These are phyloP conservation scores for Tachina grossa DNA, from an alignment of 2,888 invertebrate species.

Conservation along the genomic window DNA sequence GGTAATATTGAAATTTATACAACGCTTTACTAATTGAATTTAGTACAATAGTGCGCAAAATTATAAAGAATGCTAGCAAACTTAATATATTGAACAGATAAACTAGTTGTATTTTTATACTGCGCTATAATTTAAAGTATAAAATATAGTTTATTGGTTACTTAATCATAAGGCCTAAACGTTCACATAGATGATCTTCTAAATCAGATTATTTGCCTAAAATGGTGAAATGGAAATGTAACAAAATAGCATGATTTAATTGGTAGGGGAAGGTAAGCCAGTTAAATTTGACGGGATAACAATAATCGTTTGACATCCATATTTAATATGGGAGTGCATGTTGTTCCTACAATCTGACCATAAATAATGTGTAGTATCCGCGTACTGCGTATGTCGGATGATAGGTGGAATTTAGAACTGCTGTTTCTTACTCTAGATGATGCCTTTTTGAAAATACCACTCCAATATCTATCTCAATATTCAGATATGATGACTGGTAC, in stretches of 20 bases:
- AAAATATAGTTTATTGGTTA: constrained; percentile 46
- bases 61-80: constrained; percentile 3
- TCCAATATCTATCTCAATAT: too few species aligned
- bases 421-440: too few species aligned
- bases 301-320: too few species aligned
- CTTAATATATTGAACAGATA: neutral
- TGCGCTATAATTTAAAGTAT: constrained; percentile 17
- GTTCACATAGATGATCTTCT: constrained; percentile 54
- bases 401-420: too few species aligned
- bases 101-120: constrained; percentile 39
- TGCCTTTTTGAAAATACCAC: too few species aligned
- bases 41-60: constrained; percentile 28
- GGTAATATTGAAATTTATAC: constrained; percentile 45
- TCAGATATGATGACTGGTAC: too few species aligned
- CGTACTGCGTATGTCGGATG: too few species aligned
- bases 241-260: neutral
- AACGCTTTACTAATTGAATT: constrained; percentile 52
- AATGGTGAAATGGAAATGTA: constrained; percentile 14
- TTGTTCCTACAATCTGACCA: too few species aligned
- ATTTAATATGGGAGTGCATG: too few species aligned
- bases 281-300: neutral
- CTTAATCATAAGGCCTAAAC: constrained; percentile 46
- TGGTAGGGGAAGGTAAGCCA: constrained; percentile 9
- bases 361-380: too few species aligned
- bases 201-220: constrained; percentile 55